These are phyloP conservation scores for Trachelus troglodyta DNA, from an alignment of 2,888 invertebrate species.

Conservation along the genomic window DNA sequence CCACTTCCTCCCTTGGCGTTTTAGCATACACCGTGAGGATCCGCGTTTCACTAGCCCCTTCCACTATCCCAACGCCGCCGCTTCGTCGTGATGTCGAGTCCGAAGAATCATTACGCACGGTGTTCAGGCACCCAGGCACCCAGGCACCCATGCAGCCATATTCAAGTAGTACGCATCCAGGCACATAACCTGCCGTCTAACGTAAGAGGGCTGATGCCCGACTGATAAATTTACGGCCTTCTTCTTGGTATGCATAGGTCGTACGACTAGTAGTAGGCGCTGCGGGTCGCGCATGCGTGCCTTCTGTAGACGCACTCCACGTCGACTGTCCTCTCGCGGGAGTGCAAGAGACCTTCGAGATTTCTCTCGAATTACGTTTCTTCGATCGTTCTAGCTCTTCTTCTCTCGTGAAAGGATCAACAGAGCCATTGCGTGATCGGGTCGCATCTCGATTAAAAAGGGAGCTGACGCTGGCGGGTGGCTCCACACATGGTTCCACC, in stretches of 20 bases:
- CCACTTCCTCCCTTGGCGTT: background rate
- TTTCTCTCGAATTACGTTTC: no score
- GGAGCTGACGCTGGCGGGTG: constrained; percentile 58
- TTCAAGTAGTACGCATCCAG: background rate
- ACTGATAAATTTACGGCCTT: constrained; percentile 53
- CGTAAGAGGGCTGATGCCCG: constrained; percentile 40
- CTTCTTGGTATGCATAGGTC: constrained; percentile 43
- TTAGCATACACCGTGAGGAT: background rate
- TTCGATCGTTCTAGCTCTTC: no score
- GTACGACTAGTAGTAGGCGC: background rate
- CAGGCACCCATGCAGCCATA: no score
- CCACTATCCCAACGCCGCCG: background rate
- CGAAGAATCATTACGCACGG: background rate
- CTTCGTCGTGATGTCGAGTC: background rate
- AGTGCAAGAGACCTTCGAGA: no score
- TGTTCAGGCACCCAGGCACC: background rate
- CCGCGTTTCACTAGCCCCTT: background rate
- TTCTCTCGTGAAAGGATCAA: no score
- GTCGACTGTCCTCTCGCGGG: no score
- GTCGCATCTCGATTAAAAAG: constrained; percentile 18
- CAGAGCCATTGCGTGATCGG: no score
- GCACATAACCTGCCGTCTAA: constrained; percentile 42
- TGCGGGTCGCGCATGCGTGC: background rate
- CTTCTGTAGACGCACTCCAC: no score
- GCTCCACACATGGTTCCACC: constrained; percentile 23